Conservation (phyloP, 2,113 vertebrate genomes). For the Electrona antarctica region DNA sequence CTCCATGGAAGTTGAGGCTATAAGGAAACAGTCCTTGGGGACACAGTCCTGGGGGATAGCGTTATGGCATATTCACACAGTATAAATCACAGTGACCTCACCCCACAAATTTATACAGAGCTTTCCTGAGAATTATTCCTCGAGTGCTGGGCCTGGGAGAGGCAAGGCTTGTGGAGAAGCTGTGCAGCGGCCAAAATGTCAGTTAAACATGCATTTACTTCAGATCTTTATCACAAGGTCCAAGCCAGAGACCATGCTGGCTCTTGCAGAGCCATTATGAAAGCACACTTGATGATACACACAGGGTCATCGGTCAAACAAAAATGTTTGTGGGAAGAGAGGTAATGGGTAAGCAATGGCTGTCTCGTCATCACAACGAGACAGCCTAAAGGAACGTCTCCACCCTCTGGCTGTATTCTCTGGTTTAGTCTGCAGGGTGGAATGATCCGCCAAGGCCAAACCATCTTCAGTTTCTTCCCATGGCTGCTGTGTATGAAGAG, state of each 20-base stretch:
- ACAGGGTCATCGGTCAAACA: not conserved
- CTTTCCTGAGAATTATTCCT: not conserved
- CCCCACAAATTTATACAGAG: not conserved
- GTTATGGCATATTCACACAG: no score
- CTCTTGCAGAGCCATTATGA: not conserved
- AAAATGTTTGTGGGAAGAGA: not conserved
- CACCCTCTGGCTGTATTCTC: not conserved
- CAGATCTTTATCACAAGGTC: not conserved
- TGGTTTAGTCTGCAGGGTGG: constrained; percentile 5
- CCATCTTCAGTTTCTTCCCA: constrained; percentile 40
- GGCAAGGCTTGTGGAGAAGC: not conserved
- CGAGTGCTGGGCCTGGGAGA: not conserved
- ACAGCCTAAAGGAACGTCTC: not conserved
- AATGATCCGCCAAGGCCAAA: constrained; percentile 13
- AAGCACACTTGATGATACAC: not conserved
- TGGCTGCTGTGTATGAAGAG: constrained; percentile 24
- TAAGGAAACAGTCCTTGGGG: not conserved
- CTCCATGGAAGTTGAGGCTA: not conserved
- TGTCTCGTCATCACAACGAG: not conserved
- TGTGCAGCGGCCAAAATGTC: not conserved
- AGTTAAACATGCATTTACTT: not conserved
- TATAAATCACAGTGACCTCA: no score
- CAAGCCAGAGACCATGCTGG: not conserved
- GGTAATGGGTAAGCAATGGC: not conserved
- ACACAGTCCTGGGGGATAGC: not conserved